These are phyloP conservation scores for Monopis laevigella DNA, from an alignment of 2,888 invertebrate genomes.

Conservation along the genomic window DNA sequence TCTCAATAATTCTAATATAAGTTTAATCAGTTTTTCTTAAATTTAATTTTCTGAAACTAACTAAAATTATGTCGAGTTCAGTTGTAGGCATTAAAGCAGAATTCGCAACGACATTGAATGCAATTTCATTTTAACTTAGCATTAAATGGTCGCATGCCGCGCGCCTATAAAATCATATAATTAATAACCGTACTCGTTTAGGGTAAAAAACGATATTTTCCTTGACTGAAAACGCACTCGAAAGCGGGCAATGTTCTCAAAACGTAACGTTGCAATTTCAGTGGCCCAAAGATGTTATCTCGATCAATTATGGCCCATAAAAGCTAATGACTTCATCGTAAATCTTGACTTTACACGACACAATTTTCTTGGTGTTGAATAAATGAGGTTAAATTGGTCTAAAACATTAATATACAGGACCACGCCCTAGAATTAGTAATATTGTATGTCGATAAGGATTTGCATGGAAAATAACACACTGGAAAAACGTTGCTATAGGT, in stretches of 20 bases:
- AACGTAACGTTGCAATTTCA: conserved; percentile 60
- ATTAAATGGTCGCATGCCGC: conserved; percentile 40
- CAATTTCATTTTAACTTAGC: conserved; percentile 20
- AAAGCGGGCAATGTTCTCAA: conserved; percentile 38
- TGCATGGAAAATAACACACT: no score
- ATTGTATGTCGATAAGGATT: no score
- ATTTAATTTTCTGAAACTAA: no score
- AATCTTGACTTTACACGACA: conserved; percentile 60
- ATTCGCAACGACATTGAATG: conserved; percentile 7
- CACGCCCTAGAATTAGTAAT: conserved; percentile 23
- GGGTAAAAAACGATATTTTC: conserved; percentile 51
- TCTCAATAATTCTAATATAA: no score
- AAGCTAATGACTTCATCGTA: conserved; percentile 65
- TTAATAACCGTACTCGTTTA: conserved; percentile 59
- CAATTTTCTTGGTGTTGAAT: conserved; percentile 55
- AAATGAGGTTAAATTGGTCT: conserved; percentile 52
- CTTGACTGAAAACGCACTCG: conserved; percentile 32
- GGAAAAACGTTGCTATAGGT: no score
- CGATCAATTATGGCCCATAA: conserved; percentile 65
- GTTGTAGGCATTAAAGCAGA: background rate
- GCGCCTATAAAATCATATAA: conserved; percentile 49
- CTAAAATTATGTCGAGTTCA: no score
- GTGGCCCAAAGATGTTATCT: conserved; percentile 55
- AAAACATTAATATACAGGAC: conserved; percentile 43
- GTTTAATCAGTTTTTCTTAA: no score